Base-by-base conservation (phyloP, 2,797 vertebrate genomes). In the Dromococcyx pavoninus region DNA sequence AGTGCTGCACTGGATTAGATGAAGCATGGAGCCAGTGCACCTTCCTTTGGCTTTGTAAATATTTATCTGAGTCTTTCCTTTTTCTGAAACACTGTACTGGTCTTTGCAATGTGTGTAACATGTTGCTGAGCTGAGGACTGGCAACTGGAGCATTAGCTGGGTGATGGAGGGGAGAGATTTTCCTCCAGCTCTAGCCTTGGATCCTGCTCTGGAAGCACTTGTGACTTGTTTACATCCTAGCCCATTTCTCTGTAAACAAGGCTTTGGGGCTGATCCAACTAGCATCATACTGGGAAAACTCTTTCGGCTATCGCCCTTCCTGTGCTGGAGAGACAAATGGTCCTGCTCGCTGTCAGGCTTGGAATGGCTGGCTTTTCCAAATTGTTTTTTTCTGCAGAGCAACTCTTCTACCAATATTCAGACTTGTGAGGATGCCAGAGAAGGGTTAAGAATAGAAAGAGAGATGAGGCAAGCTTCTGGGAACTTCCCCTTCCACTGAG, bases 401-500 rank as follows among this genome's bases (percentile, higher is more conserved):
- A 66, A 33, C 58, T 88, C 35, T 30, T 86, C 57, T 35, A 76
- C 46, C 43, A 44, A 37, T 23, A 82, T 32, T 51, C 73, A 90
- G 91, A 44, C 51, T 86, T 86, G 85, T 1, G 9, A 93, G 37
- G 28, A 17, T 94, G 79, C 91, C 85, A 89, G 66, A 84, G 82
- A 93, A 92, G 89, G 85, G 79, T 94, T 96, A 91, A 95, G 91
- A 92, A 94, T 89, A 96, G 93, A 93, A 93, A 90, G 67, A 57
- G 70, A 89, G 72, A 88, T 75, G 87, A 96, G 69, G 70, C 81
- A 94, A 94, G 88, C 62, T 95, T 89, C 94, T 95, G 94, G 95
- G 88, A 95, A 87, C 93, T 94, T 95, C 71, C 92, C 66, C 43
- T 85, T 92, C 32, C 27, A 85, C 33, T 0, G 23, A 96, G 74